phyloP scores from a whole-genome alignment of 2,797 vertebrate species.

The Trichosurus vulpecula region DNA sequence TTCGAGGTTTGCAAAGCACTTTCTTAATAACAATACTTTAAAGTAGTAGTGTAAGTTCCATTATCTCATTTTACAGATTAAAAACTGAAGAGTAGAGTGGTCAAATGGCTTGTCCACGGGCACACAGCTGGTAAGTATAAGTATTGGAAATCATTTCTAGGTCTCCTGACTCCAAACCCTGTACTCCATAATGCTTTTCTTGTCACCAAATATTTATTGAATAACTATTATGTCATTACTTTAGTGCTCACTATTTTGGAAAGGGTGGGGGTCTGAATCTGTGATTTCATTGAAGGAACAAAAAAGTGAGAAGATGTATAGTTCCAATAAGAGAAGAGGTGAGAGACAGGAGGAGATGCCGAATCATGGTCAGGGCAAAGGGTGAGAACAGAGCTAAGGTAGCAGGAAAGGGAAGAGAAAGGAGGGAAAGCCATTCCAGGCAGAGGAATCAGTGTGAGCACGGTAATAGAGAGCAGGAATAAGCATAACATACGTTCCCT shows the following conservation, averaged over 20 bases:
- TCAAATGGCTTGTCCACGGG: not conserved
- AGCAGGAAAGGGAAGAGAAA: not conserved
- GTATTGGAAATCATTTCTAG: no score
- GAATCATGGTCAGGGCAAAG: not conserved
- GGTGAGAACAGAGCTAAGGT: not conserved
- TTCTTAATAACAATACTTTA: not conserved
- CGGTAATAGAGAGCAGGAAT: not conserved
- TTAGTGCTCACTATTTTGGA: not conserved
- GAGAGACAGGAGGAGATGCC: not conserved
- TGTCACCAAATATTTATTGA: not conserved
- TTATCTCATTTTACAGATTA: no score
- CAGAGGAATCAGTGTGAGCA: not conserved
- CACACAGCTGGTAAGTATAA: no score
- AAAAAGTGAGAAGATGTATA: not conserved
- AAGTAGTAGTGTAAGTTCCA: not conserved
- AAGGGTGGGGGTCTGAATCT: not conserved
- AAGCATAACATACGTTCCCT: not conserved
- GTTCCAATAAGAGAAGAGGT: not conserved
- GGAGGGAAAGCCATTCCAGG: not conserved
- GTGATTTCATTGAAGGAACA: not conserved
- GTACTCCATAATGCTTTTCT: not conserved
- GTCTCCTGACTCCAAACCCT: not conserved
- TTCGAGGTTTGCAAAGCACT: not conserved
- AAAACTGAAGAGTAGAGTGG: not conserved
- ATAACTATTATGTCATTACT: not conserved